Conservation (phyloP, 2,113 vertebrate genomes). For the Chloebia gouldiae region DNA sequence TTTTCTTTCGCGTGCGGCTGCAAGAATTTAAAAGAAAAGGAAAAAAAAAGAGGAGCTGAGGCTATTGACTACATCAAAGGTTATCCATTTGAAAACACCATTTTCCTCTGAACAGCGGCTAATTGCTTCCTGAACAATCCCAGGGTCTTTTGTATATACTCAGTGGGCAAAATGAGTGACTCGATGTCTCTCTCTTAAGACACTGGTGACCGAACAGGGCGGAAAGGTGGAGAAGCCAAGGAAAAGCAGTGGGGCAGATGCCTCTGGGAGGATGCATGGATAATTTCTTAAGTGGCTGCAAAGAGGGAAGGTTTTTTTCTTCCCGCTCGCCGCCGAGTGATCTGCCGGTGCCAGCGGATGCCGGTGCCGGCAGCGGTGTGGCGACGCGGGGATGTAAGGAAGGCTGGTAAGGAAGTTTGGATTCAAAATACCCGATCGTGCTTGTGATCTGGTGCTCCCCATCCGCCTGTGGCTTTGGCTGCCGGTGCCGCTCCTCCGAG, state of each 20-base stretch:
- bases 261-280: constrained; percentile 7
- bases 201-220: constrained; percentile 5
- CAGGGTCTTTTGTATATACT: constrained; percentile 70
- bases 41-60: constrained; percentile 16
- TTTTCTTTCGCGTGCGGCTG: not conserved
- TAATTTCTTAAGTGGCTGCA: constrained; percentile 36
- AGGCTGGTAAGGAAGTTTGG: constrained; percentile 59
- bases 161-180: constrained; percentile 62
- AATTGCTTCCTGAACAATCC: constrained; percentile 73
- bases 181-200: constrained; percentile 43
- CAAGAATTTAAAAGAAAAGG: not conserved
- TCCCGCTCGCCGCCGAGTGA: not conserved
- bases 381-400: not conserved
- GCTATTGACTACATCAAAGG: constrained; percentile 71
- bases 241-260: constrained; percentile 18
- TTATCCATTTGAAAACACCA: constrained; percentile 71
- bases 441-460: not conserved
- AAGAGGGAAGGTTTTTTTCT: not conserved
- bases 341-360: constrained; percentile 27
- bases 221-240: constrained; percentile 36
- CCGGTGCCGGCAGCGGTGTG: not conserved
- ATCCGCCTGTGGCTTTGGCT: not conserved
- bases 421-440: not conserved
- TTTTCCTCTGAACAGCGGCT: constrained; percentile 62
- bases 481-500: not conserved